These are phyloP conservation scores for Neodiprion pinetum DNA, from an alignment of 1,140 invertebrate genomes.

Conservation along the genomic window DNA sequence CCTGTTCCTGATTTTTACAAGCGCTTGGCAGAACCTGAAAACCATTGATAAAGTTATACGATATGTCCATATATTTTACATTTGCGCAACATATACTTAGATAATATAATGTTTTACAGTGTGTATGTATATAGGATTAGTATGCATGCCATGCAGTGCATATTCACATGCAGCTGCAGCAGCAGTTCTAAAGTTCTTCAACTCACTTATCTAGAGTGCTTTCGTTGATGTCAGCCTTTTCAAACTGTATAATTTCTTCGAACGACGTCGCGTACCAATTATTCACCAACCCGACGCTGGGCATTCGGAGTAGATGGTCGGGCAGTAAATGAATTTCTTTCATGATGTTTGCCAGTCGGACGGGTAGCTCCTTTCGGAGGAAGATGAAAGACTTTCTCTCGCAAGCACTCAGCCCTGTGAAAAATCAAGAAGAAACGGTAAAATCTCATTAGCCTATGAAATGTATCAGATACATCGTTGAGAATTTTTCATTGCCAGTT, in stretches of 20 bases:
- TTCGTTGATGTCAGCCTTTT: constrained; percentile 76
- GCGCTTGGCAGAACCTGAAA: constrained; percentile 83
- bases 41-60: constrained; percentile 14
- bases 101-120: constrained; percentile 19
- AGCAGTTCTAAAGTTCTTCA: neutral
- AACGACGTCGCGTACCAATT: constrained; percentile 93
- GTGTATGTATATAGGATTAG: neutral
- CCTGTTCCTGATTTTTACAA: constrained; percentile 92
- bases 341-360: constrained; percentile 97
- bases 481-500: neutral
- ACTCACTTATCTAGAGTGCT: constrained; percentile 71
- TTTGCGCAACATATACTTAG: constrained; percentile 17
- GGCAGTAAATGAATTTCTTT: constrained; percentile 95
- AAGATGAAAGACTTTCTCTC: constrained; percentile 91
- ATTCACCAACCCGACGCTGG: constrained; percentile 87
- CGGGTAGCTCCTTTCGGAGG: constrained; percentile 93
- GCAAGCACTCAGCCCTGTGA: constrained; percentile 87
- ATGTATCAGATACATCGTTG: constrained; percentile 11
- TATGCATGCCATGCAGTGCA: neutral
- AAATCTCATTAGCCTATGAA: constrained; percentile 17
- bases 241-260: constrained; percentile 91
- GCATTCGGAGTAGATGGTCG: constrained; percentile 86
- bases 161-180: neutral
- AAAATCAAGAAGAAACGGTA: constrained; percentile 42
- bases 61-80: neutral